Conservation (phyloP, 1,140 invertebrate species). For the Sinonovacula constricta region DNA sequence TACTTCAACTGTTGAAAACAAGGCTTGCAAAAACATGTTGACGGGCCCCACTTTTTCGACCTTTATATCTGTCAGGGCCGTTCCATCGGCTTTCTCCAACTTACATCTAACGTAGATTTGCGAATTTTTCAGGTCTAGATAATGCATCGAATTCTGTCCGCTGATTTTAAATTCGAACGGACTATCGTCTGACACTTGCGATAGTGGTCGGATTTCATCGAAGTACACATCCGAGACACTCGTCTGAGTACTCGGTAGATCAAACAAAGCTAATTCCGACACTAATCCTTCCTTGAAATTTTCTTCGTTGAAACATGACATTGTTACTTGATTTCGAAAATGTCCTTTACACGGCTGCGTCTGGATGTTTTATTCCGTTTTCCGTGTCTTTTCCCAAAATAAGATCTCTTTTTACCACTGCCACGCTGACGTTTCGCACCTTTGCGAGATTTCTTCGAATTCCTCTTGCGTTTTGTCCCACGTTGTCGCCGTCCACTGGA, state of each 20-base stretch:
- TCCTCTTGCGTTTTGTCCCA: constrained; percentile 3
- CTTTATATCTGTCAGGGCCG: neutral
- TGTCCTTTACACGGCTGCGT: neutral
- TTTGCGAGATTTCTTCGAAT: constrained; percentile 6
- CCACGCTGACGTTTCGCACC: neutral
- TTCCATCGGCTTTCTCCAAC: constrained; percentile 1
- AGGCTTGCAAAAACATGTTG: neutral
- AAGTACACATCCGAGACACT: neutral
- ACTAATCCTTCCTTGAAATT: neutral
- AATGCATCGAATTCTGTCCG: constrained; percentile 25
- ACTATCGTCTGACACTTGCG: constrained; percentile 33
- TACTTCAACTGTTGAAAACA: constrained; percentile 3
- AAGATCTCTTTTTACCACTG: constrained; percentile 5
- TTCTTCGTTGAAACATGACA: neutral
- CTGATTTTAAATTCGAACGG: constrained; percentile 49
- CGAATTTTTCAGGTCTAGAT: constrained; percentile 31
- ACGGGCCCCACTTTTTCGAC: neutral
- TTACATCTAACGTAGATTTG: constrained; percentile 3
- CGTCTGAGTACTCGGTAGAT: neutral
- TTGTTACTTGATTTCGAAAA: neutral
- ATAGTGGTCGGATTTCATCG: constrained; percentile 47
- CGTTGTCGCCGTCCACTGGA: neutral
- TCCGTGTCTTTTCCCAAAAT: neutral
- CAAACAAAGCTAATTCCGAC: neutral
- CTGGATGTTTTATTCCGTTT: neutral